phyloP scores from a whole-genome alignment of 2,113 vertebrate genomes.

The Myiopsitta monachus region DNA sequence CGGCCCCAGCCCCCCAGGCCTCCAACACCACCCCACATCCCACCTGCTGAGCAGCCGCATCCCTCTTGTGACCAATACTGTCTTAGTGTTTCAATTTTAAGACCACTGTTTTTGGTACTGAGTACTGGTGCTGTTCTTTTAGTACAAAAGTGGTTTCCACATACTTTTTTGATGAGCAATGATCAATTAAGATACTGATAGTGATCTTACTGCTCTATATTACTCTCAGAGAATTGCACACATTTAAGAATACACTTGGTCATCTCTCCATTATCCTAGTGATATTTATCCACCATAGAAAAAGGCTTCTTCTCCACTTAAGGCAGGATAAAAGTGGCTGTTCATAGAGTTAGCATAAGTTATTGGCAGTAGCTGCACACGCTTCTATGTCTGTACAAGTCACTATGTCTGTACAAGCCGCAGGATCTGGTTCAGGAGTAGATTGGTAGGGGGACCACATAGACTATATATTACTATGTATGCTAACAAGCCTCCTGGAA shows the following conservation, averaged over 20 bases:
- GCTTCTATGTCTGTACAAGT: fast-evolving
- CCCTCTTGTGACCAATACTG: slow-evolving; percentile 19
- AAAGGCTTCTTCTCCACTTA: not conserved
- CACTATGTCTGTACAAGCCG: fast-evolving
- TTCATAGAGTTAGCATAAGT: not conserved
- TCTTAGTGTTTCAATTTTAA: slow-evolving; percentile 34
- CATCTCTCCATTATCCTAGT: not conserved
- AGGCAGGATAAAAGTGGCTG: not conserved
- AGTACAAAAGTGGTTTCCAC: slow-evolving; percentile 53
- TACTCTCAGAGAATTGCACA: not conserved
- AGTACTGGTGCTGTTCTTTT: slow-evolving; percentile 23
- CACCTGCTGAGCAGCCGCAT: not conserved
- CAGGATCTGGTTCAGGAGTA: not conserved
- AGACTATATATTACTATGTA: not conserved
- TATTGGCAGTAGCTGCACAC: not conserved
- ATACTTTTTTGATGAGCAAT: slow-evolving; percentile 70
- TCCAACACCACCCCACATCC: fast-evolving
- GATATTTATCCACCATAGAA: not conserved
- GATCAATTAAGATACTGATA: not conserved
- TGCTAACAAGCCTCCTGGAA: not conserved
- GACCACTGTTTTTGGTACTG: slow-evolving; percentile 53
- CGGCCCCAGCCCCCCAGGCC: not conserved
- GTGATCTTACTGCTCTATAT: not conserved
- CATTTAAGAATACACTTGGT: not conserved
- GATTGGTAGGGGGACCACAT: not conserved